These are phyloP conservation scores for Mallateleia sp. DNA, from an alignment of 2,888 invertebrate genomes.

Conservation along the genomic window DNA sequence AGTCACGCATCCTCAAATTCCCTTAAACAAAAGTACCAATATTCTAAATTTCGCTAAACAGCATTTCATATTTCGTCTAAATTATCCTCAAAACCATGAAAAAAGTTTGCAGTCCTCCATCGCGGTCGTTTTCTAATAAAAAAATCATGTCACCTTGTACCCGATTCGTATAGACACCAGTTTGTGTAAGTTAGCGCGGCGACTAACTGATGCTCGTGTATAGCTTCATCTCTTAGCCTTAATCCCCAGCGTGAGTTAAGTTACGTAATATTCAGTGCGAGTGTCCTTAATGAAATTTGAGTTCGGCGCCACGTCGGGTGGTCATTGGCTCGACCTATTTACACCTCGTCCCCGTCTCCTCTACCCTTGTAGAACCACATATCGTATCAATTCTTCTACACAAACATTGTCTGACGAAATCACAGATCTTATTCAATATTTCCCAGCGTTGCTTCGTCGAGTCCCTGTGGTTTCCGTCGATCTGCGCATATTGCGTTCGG, in stretches of 20 bases:
- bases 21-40: no score
- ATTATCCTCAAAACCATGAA: background rate
- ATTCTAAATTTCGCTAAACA: no score
- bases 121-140: conserved; percentile 28
- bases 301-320: conserved; percentile 47
- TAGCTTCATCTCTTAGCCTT: conserved; percentile 61
- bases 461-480: background rate
- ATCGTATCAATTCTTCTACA: conserved; percentile 4
- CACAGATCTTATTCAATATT: background rate
- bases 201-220: conserved; percentile 33
- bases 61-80: no score
- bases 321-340: conserved; percentile 78
- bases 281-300: conserved; percentile 77
- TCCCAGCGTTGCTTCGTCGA: background rate
- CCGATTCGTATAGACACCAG: conserved; percentile 39
- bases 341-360: conserved; percentile 27
- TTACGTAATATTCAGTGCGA: conserved; percentile 71
- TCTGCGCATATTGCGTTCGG: background rate
- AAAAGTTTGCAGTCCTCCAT: background rate
- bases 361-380: no score
- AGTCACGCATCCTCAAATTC: no score
- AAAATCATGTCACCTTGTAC: conserved; percentile 50
- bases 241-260: conserved; percentile 49
- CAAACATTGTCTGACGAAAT: no score
- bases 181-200: conserved; percentile 40